Base-by-base conservation (phyloP, 2,797 vertebrate genomes). In the Bryconaethiops microstoma region DNA sequence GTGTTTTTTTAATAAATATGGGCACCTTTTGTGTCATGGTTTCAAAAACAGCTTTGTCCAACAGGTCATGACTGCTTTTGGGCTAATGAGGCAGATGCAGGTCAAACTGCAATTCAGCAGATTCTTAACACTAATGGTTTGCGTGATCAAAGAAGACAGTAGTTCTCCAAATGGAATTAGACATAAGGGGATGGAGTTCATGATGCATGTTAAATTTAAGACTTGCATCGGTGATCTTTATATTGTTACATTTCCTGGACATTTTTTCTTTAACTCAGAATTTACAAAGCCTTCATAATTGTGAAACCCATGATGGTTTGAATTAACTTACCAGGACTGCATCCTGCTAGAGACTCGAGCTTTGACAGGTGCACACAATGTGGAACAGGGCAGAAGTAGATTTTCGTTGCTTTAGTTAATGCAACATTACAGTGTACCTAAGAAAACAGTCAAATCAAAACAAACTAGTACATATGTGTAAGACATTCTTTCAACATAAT, bases 261-360 rank as follows among this genome's bases (percentile, higher is more conserved):
- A 7, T 7, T 14, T 57, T 57, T 57, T 73, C 60, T 5, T 19
- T 63, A 23, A 72, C 75, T 77, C 70, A 64, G 48, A 77, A 72
- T 77, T 82, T 59, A 82, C 25, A 8, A 73, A 39, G 60, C 70
- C 68, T 50, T 8, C 13, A 29, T 48, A 17, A 23, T 29, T 21
- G 79, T 48, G 21, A 0, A 73, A 68, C 16, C 21, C 50, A 35
- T n/a, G 50, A 29, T 9, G 70, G 70, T 72, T 54, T 16, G 4
- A 13, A 16, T 62, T 2, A 7, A 39, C 76, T 78, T 60, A 52
- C 25, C 19, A 76, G 35, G 17, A 10, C 7, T 55, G 67, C n/a
- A 63, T 14, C 60, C 60, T 71, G 55, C 57, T 17, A 6, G 14
- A 12, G 21, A 57, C 70, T 76, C 54, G 63, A 54, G 21, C 39